A percentile compares a stretch with the other conserved stretches of the same genome.
phyloP scores from a whole-genome alignment of 1,140 invertebrate genomes.

The Papilio helenus region DNA sequence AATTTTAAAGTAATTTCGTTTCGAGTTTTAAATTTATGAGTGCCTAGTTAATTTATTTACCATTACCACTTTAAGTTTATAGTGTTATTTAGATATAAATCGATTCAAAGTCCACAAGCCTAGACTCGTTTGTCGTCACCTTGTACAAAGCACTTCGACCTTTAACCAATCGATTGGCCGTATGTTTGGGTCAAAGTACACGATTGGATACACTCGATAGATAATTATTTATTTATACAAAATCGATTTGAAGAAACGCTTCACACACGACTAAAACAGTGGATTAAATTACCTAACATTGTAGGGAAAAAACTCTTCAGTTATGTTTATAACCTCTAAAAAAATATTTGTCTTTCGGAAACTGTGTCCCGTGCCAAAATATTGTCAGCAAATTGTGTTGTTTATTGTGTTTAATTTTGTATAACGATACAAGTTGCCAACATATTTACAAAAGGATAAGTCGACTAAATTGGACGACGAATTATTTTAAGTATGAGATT shows the following conservation, averaged over 20 bases:
- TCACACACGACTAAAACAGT: neutral
- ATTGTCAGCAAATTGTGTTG: neutral
- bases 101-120: neutral
- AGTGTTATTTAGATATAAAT: neutral
- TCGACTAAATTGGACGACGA: neutral
- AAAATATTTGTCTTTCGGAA: neutral
- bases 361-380: neutral
- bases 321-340: neutral
- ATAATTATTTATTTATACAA: neutral
- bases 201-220: neutral
- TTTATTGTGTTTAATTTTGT: neutral
- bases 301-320: neutral
- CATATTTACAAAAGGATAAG: neutral
- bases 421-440: neutral
- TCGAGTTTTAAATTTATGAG: too few relatives aligned
- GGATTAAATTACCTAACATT: neutral
- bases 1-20: too few relatives aligned
- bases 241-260: neutral
- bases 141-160: neutral
- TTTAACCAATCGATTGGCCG: neutral
- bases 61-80: too few relatives aligned
- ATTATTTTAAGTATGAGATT: neutral
- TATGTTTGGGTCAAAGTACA: constrained; percentile 4
- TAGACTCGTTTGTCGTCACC: neutral
- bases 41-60: too few relatives aligned